A percentile compares a stretch with the other conserved stretches of the same genome.
These are phyloP conservation scores for Dicentrarchus labrax DNA, from an alignment of 2,113 vertebrate species.

Conservation along the genomic window DNA sequence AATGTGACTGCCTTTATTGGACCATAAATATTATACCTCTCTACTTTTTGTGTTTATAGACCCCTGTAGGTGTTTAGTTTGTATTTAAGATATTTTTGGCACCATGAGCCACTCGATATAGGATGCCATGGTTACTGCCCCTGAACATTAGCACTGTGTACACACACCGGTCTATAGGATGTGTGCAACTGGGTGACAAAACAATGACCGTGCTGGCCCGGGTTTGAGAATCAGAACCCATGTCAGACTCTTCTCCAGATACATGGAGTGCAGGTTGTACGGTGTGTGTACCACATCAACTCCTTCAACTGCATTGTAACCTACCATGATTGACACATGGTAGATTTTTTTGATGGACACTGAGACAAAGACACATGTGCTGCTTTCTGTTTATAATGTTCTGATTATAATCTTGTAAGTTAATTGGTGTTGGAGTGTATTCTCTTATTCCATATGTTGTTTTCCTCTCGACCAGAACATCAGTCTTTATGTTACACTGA, in stretches of 20 bases:
- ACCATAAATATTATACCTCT: slow-evolving; percentile 60
- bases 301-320: slow-evolving; percentile 11
- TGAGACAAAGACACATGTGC: slow-evolving; percentile 52
- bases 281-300: slow-evolving; percentile 36
- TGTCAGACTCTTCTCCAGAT: slow-evolving; percentile 8
- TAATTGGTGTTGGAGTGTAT: slow-evolving; percentile 42
- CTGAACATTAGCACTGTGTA: slow-evolving; percentile 50
- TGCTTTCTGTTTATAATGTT: slow-evolving; percentile 59
- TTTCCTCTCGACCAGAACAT: slow-evolving; percentile 45
- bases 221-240: slow-evolving; percentile 23
- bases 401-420: slow-evolving; percentile 39
- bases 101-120: slow-evolving; percentile 21
- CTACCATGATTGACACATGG: slow-evolving; percentile 33
- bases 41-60: slow-evolving; percentile 38
- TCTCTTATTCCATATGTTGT: slow-evolving; percentile 46
- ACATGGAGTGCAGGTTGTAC: slow-evolving; percentile 42
- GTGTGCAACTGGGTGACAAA: slow-evolving; percentile 2
- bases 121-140: slow-evolving; percentile 24
- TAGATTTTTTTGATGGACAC: slow-evolving; percentile 15
- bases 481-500: slow-evolving; percentile 1
- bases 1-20: slow-evolving; percentile 46
- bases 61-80: slow-evolving; percentile 30
- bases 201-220: slow-evolving; percentile 31
- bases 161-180: slow-evolving; percentile 11
- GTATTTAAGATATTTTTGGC: slow-evolving; percentile 42